Evolutionary conservation across 2,888 invertebrate species (phyloP), one percentile per base, ranked within the genome.

Genomic region (Orthonychiurus folsomi): DNA sequence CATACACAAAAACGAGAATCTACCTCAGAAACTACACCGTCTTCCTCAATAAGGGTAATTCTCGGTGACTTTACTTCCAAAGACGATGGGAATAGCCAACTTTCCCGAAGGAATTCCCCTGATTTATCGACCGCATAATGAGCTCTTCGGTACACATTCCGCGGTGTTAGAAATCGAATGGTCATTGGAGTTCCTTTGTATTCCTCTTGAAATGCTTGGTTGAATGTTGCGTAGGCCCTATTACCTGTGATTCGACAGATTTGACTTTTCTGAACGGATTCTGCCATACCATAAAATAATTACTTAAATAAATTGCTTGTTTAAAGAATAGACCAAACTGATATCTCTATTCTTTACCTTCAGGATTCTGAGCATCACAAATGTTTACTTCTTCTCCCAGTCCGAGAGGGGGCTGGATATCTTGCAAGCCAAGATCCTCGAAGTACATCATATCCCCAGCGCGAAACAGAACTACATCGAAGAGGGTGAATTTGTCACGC

Each of bases 151-250:
- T 37, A 57, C n/a, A 12, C 37, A 5, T n/a, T 57, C 5, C 57
- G 57, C 3, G 9, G 18, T 3, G 26, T 23, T 27, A 20, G 20
- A 47, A 37, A 57, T 15, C 37, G 15, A 5, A 57, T 47, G 18
- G 27, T 20, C 57, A 57, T 57, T 28, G 57, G 37, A 3, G 15
- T 5, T n/a, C 47, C 57, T 3, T 57, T 21, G 21, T 57, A 57
- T 23, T 5, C 57, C 24, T 56, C 5, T 21, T 28, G 23, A 15
- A 27, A 15, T 3, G 27, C 37, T 3, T 3, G 9, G 9, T 28
- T 9, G 5, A 57, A 37, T n/a, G n/a, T n/a, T n/a, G n/a, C n/a
- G n/a, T n/a, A n/a, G n/a, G n/a, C n/a, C n/a, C n/a, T n/a, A n/a
- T n/a, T n/a, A n/a, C n/a, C n/a, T n/a, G n/a, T n/a, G n/a, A n/a